phyloP scores from a whole-genome alignment of 2,113 vertebrate species.

The Lamprologus lemairii region DNA sequence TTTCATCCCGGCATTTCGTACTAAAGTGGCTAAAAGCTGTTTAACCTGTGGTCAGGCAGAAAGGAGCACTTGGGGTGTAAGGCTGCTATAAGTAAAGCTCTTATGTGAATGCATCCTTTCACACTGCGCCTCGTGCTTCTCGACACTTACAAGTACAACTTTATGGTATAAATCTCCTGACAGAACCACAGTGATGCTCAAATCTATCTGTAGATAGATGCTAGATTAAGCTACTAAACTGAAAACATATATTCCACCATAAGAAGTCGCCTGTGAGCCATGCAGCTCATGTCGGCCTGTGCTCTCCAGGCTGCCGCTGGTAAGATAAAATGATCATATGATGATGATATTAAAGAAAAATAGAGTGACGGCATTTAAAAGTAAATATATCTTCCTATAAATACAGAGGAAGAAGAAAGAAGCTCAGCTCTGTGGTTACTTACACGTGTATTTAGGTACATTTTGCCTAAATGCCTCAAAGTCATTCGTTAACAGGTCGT shows the following conservation, averaged over 20 bases:
- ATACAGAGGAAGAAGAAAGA: not conserved
- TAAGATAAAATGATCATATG: rapidly evolving
- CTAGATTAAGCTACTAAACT: not conserved
- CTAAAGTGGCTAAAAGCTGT: not conserved
- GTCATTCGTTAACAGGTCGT: not conserved
- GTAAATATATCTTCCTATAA: not conserved
- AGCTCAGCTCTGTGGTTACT: not conserved
- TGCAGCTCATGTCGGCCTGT: not conserved
- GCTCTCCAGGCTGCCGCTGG: not conserved
- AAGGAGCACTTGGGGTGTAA: not conserved
- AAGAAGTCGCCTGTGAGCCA: not conserved
- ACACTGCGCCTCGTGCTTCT: not conserved
- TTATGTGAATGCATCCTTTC: not conserved
- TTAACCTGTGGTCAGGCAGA: not conserved
- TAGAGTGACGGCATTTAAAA: not conserved
- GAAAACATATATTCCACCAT: not conserved
- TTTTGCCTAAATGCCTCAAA: not conserved
- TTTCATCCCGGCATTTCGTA: rapidly evolving
- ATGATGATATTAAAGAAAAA: not conserved
- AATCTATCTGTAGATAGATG: not conserved
- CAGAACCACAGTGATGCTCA: not conserved
- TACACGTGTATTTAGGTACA: not conserved
- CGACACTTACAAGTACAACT: not conserved
- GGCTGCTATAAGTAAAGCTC: not conserved
- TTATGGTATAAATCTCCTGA: not conserved